Percentiles rank a stretch among this genome's conserved stretches.
phyloP scores from a whole-genome alignment of 2,888 invertebrate genomes.

The Belgica antarctica region DNA sequence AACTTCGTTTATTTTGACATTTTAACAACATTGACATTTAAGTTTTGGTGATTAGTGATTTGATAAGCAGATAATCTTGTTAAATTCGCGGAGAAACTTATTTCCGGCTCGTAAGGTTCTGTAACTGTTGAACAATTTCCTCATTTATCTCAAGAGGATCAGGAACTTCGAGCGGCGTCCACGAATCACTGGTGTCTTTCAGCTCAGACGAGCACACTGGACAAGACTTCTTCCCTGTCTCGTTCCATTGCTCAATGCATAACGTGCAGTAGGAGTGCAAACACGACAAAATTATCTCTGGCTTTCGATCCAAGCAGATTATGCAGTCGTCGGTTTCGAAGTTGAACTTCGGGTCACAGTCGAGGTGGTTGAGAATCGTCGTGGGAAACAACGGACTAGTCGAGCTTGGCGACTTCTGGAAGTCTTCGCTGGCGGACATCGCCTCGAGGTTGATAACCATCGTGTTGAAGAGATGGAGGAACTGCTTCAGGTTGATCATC shows the following conservation, averaged over 20 bases:
- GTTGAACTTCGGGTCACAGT: slow-evolving; percentile 25
- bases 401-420: slow-evolving; percentile 45
- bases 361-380: slow-evolving; percentile 14
- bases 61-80: too few relatives aligned
- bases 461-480: slow-evolving; percentile 62
- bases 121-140: slow-evolving; percentile 52
- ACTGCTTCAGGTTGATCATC: slow-evolving; percentile 63
- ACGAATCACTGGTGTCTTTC: slow-evolving; percentile 64
- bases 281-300: slow-evolving; percentile 68
- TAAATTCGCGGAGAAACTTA: too few relatives aligned
- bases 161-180: slow-evolving; percentile 64
- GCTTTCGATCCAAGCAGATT: slow-evolving; percentile 69
- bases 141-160: slow-evolving; percentile 60
- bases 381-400: background rate
- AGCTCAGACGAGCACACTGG: slow-evolving; percentile 67
- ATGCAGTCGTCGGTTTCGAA: slow-evolving; percentile 57
- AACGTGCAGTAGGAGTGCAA: slow-evolving; percentile 68
- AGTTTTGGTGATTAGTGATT: too few relatives aligned
- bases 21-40: too few relatives aligned
- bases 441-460: slow-evolving; percentile 57
- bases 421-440: slow-evolving; percentile 50
- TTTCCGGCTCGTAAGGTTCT: background rate
- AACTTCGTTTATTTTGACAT: too few relatives aligned
- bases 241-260: slow-evolving; percentile 72
- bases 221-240: slow-evolving; percentile 65